Evolutionary conservation across 2,113 vertebrate species (phyloP).

Genomic region (Scortum barcoo): DNA sequence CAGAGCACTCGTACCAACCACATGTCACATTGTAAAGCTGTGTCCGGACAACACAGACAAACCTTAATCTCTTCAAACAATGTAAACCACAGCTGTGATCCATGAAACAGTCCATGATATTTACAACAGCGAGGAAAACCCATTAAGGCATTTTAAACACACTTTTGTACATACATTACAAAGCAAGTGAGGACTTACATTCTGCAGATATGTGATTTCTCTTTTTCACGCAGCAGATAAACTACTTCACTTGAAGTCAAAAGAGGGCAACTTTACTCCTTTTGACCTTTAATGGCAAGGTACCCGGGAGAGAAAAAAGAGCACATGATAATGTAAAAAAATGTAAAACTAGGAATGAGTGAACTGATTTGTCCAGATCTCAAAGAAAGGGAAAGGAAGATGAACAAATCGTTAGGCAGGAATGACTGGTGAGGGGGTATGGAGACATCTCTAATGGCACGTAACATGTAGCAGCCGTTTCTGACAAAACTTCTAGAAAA

Average conservation of each 20-base stretch:
- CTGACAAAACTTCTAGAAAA: conserved; percentile 29
- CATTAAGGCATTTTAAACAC: conserved; percentile 55
- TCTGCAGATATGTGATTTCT: background rate
- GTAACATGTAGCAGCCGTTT: conserved; percentile 57
- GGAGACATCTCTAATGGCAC: conserved; percentile 64
- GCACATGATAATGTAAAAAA: conserved; percentile 16
- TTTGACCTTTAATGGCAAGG: conserved; percentile 13
- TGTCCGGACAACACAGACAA: conserved; percentile 14
- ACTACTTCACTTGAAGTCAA: conserved; percentile 22
- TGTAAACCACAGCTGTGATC: conserved; percentile 24
- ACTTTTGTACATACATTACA: conserved; percentile 19
- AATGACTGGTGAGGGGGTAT: background rate
- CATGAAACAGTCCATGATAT: conserved; percentile 8
- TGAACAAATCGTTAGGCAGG: background rate
- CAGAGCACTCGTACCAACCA: conserved; percentile 6
- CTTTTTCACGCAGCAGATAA: conserved; percentile 1
- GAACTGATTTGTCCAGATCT: background rate
- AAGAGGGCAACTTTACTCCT: background rate
- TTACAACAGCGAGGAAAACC: conserved; percentile 34
- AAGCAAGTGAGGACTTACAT: conserved; percentile 23
- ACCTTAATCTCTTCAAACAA: conserved; percentile 44
- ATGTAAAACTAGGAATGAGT: conserved; percentile 4
- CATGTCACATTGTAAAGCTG: conserved; percentile 13
- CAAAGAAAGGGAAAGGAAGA: background rate
- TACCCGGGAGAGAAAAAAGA: background rate